Conservation (phyloP, 37 sponge, comb jelly and placozoan genomes). For the Axinella damicornis region DNA sequence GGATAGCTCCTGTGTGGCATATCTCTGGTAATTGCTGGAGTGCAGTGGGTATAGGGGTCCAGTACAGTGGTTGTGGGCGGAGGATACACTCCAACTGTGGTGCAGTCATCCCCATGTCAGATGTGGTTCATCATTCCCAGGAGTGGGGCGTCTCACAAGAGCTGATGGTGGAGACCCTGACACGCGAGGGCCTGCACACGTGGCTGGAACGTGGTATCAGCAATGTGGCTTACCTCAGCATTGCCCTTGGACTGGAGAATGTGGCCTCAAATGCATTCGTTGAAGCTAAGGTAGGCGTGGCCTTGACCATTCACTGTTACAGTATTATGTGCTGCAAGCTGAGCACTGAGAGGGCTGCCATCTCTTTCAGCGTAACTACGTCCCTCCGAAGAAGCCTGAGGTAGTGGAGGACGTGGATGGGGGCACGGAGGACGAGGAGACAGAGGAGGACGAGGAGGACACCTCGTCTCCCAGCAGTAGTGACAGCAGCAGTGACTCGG, state of each 20-base stretch:
- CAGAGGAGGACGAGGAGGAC: neutral
- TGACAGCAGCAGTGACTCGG: too few relatives aligned
- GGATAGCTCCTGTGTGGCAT: too few relatives aligned
- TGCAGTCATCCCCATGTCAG: too few relatives aligned
- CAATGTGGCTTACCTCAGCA: conserved; percentile 72
- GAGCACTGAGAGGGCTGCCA: too few relatives aligned
- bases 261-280: conserved; percentile 53
- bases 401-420: neutral
- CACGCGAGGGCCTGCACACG: conserved; percentile 51
- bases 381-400: conserved; percentile 1
- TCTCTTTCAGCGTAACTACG: neutral
- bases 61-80: too few relatives aligned
- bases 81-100: too few relatives aligned
- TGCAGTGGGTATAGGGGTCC: too few relatives aligned
- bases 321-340: too few relatives aligned
- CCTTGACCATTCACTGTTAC: too few relatives aligned
- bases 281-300: conserved; percentile 66
- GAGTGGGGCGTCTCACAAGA: conserved; percentile 71
- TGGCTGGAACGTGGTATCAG: conserved; percentile 80
- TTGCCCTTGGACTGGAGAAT: conserved; percentile 71
- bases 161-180: conserved; percentile 63
- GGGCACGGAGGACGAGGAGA: too few relatives aligned
- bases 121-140: conserved; percentile 2
- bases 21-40: too few relatives aligned
- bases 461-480: neutral